Conservation (phyloP, 2,113 vertebrate genomes). For the Hippocampus zosterae region DNA sequence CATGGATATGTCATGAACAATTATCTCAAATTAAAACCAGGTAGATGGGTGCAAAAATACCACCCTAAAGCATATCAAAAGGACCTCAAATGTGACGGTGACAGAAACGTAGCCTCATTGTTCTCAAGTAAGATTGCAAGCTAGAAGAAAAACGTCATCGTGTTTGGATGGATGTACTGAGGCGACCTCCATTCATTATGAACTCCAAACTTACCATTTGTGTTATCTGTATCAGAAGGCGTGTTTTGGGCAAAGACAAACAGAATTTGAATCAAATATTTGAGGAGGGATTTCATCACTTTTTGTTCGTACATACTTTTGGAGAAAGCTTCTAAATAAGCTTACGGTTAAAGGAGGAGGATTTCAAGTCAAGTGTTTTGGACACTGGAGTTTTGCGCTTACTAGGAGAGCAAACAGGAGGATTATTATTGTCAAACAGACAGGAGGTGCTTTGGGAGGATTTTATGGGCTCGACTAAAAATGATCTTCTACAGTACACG, state of each 20-base stretch:
- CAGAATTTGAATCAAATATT: slow-evolving; percentile 4
- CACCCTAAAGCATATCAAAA: not conserved
- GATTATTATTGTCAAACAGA: not conserved
- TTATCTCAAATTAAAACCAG: not conserved
- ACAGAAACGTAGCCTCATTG: not conserved
- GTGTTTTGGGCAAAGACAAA: slow-evolving; percentile 11
- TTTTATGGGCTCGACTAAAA: slow-evolving; percentile 7
- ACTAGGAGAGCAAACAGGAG: not conserved
- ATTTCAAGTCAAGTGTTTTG: not conserved
- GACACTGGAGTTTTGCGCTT: not conserved
- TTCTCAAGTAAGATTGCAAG: not conserved
- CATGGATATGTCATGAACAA: not conserved
- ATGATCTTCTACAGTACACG: not conserved
- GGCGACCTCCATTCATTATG: not conserved
- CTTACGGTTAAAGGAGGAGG: not conserved
- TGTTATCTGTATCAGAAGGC: slow-evolving; percentile 44
- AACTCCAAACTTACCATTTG: slow-evolving; percentile 54
- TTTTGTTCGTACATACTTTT: not conserved
- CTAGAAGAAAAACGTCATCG: not conserved
- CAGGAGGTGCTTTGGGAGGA: not conserved
- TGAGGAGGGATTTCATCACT: not conserved
- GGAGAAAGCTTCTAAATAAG: not conserved
- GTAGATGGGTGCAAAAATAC: not conserved
- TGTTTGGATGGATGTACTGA: not conserved
- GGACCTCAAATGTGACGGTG: not conserved